Evolutionary conservation across 2,797 vertebrate species (phyloP), one percentile per base, ranked within the genome.

Genomic region (Sebastes cheni): DNA sequence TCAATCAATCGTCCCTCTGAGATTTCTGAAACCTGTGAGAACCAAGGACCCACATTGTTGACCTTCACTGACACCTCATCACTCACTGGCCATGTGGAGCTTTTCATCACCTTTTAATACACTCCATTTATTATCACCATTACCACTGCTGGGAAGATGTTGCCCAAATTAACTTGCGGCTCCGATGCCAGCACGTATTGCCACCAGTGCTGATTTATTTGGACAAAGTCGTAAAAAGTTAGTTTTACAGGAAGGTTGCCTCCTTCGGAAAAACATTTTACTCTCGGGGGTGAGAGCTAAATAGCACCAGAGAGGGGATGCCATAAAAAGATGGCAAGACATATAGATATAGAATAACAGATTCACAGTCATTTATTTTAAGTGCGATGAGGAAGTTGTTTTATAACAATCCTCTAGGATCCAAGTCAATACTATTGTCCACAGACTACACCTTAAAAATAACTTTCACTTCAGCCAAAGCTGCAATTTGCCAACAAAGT

Each of bases 101-200:
- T 75, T 91, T 92, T 93, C 89, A 84, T 72, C 91, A 89, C 89
- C 84, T 89, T 85, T 91, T 88, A 84, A 92, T 93, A 86, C 56
- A 75, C 79, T 76, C 61, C 69, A 85, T 85, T 86, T 80, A 83
- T 80, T 76, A 87, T 84, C 78, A 67, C 39, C 29, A 42, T 85
- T 83, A 88, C 67, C 77, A 46, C 81, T 79, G 72, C 39, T 81
- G 78, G 66, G 77, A 84, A 60, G 67, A 75, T 79, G 78, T 60
- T 84, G 82, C 83, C 75, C 67, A 87, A 88, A 74, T 80, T 72
- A 80, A 78, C 71, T 72, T 27, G 61, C 20, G 20, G 75, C 77
- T 75, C 61, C 14, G n/a, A 25, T 71, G 68, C 80, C 85, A 81
- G 64, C 74, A 79, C 23, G 11, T 25, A 61, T 29, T 70, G 75